These are phyloP conservation scores for Halcyon senegalensis DNA, from an alignment of 2,113 vertebrate species.

Conservation along the genomic window DNA sequence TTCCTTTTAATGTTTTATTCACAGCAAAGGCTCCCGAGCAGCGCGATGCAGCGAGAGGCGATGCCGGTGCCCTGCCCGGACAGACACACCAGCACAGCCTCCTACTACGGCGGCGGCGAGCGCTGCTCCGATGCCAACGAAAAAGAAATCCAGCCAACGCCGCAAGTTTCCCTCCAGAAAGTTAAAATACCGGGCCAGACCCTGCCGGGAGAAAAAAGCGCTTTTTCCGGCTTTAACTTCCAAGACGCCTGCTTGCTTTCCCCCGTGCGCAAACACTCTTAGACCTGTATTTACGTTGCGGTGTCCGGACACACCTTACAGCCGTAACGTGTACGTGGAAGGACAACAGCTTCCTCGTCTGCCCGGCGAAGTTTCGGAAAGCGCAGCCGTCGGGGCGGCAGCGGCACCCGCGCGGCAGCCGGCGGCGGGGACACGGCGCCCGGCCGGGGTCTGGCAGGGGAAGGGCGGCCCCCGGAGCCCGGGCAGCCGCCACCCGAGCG, in stretches of 20 bases:
- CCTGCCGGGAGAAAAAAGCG: not conserved
- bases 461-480: not conserved
- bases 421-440: not conserved
- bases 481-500: not conserved
- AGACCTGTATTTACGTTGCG: accelerated
- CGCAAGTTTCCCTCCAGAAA: not conserved
- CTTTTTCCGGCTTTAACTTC: not conserved
- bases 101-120: not conserved
- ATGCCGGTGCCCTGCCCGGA: not conserved
- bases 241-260: not conserved
- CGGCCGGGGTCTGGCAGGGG: not conserved
- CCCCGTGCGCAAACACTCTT: not conserved
- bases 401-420: not conserved
- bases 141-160: not conserved
- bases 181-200: not conserved
- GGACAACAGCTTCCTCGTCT: not conserved
- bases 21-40: not conserved
- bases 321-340: accelerated
- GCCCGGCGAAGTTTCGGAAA: not conserved
- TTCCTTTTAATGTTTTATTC: conserved; percentile 51
- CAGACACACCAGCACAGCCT: not conserved
- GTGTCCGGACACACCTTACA: not conserved
- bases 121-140: not conserved
- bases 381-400: not conserved
- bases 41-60: not conserved